These are phyloP conservation scores for Tetranychus piercei DNA, from an alignment of 2,888 invertebrate species.

Conservation along the genomic window DNA sequence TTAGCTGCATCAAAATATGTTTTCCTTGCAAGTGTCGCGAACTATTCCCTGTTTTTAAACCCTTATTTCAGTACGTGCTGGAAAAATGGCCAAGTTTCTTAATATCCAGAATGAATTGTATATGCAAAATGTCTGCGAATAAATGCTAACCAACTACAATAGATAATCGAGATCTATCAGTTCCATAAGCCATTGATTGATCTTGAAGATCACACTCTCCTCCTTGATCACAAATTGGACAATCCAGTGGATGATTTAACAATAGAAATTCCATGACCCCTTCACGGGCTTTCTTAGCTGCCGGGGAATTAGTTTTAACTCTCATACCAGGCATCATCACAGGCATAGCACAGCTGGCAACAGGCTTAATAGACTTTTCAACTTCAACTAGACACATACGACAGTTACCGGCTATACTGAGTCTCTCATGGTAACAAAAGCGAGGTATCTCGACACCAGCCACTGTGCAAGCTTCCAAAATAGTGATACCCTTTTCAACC, in stretches of 20 bases:
- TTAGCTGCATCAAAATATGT: no score
- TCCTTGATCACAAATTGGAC: constrained; percentile 95
- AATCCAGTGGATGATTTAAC: constrained; percentile 95
- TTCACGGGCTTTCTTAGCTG: constrained; percentile 53
- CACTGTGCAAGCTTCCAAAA: constrained; percentile 86
- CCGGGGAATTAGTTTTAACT: constrained; percentile 87
- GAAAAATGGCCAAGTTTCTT: no score
- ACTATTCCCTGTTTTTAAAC: no score
- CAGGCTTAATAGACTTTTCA: constrained; percentile 91
- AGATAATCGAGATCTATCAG: constrained; percentile 46
- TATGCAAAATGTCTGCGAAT: no score
- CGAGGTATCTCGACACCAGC: constrained; percentile 93
- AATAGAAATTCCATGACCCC: constrained; percentile 98
- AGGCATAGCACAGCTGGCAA: constrained; percentile 98
- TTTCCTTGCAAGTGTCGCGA: no score
- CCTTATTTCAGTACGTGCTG: no score
- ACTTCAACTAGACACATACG: constrained; percentile 99
- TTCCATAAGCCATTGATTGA: constrained; percentile 96
- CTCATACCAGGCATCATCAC: constrained; percentile 70
- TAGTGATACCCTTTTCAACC: constrained; percentile 88
- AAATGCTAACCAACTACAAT: not conserved
- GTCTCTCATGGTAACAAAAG: constrained; percentile 95
- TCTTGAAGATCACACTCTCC: constrained; percentile 61
- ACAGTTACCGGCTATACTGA: constrained; percentile 86
- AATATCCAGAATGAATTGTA: no score